phyloP scores from a whole-genome alignment of 2,888 invertebrate genomes.

The Andrena bicolor region DNA sequence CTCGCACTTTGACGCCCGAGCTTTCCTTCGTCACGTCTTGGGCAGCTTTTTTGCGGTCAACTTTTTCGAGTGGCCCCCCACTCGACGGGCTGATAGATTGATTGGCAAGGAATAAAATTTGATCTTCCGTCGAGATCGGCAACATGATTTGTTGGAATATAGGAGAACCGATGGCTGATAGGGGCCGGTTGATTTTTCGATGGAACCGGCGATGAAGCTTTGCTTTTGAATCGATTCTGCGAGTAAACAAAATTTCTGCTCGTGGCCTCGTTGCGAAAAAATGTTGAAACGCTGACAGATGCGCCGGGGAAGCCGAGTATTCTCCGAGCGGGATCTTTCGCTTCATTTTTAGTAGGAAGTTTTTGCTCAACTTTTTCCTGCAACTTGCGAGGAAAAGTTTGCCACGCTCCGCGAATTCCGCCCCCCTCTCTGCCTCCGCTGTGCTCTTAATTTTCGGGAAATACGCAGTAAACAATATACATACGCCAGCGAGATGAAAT shows the following conservation, averaged over 20 bases:
- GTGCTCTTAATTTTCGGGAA: slow-evolving; percentile 16
- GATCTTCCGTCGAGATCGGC: background rate
- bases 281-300: background rate
- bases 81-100: background rate
- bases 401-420: background rate
- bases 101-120: background rate
- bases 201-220: slow-evolving; percentile 17
- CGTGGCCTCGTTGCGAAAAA: background rate
- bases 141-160: background rate
- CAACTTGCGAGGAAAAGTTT: slow-evolving; percentile 15
- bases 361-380: slow-evolving; percentile 8
- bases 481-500: background rate
- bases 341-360: slow-evolving; percentile 9
- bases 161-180: no score
- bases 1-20: background rate
- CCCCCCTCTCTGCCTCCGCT: background rate
- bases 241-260: slow-evolving; percentile 13
- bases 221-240: background rate
- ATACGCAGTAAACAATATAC: slow-evolving; percentile 5
- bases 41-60: background rate
- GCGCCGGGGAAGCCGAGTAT: slow-evolving; percentile 16
- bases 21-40: background rate
- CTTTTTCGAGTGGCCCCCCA: background rate
- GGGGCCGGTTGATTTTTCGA: background rate
- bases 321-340: background rate